These are phyloP conservation scores for Saccostrea glomerata DNA, from an alignment of 1,140 invertebrate genomes.

Conservation along the genomic window DNA sequence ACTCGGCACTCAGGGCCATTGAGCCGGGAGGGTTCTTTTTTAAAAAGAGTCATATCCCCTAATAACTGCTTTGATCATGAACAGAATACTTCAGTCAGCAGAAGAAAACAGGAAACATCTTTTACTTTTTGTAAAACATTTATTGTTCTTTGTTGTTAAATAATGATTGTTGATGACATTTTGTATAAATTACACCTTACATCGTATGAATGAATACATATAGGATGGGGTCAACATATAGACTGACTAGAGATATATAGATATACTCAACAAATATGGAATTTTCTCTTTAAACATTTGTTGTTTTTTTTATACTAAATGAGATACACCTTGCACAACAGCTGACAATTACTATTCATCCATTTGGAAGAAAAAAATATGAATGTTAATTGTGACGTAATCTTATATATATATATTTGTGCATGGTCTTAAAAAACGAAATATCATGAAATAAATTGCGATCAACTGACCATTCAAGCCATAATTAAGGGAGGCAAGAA, in stretches of 20 bases:
- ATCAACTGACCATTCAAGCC: background rate
- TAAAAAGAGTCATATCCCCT: too few relatives aligned
- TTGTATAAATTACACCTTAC: conserved; percentile 41
- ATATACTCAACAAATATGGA: conserved; percentile 36
- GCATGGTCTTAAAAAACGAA: background rate
- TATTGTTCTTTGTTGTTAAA: conserved; percentile 32
- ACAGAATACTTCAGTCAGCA: too few relatives aligned
- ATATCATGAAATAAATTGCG: conserved; percentile 24
- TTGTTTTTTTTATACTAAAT: conserved; percentile 4
- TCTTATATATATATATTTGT: background rate
- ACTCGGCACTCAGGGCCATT: too few relatives aligned
- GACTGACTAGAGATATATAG: conserved; percentile 34
- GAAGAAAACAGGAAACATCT: background rate
- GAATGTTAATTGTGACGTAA: background rate
- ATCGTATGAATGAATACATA: conserved; percentile 29
- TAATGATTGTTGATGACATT: conserved; percentile 25
- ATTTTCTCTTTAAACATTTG: conserved; percentile 16
- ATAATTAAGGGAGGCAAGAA: conserved; percentile 1
- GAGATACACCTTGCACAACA: conserved; percentile 1
- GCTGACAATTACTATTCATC: conserved; percentile 19
- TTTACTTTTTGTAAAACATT: conserved; percentile 43
- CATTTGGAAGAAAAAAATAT: background rate
- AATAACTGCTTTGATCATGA: too few relatives aligned
- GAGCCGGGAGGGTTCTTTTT: too few relatives aligned
- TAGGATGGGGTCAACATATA: background rate